Conservation (phyloP, 2,113 vertebrate species). For the Triplophysa tibetana region DNA sequence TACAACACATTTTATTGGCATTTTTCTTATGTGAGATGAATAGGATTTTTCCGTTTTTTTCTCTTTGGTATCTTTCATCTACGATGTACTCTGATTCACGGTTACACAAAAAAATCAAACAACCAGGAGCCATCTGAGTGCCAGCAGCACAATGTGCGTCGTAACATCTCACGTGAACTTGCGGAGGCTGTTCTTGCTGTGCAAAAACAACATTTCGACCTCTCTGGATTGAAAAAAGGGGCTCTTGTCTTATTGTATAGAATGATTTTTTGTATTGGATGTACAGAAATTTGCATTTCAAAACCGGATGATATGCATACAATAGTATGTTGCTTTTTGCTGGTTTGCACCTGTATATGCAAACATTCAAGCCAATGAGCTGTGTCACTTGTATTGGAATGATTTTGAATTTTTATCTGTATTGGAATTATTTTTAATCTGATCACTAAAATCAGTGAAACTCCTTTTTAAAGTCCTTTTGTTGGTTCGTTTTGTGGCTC, state of each 20-base stretch:
- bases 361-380: slow-evolving; percentile 63
- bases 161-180: slow-evolving; percentile 33
- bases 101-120: slow-evolving; percentile 64
- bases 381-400: slow-evolving; percentile 64
- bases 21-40: slow-evolving; percentile 17
- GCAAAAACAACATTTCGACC: slow-evolving; percentile 57
- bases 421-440: slow-evolving; percentile 70
- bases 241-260: slow-evolving; percentile 49
- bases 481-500: slow-evolving; percentile 8
- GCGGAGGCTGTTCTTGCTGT: slow-evolving; percentile 54
- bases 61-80: slow-evolving; percentile 13
- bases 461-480: background rate
- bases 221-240: slow-evolving; percentile 47
- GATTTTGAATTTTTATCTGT: slow-evolving; percentile 69
- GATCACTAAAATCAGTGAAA: slow-evolving; percentile 64
- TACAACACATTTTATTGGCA: slow-evolving; percentile 17
- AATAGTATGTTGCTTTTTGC: slow-evolving; percentile 23
- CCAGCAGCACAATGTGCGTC: slow-evolving; percentile 30
- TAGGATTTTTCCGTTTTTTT: background rate
- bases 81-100: slow-evolving; percentile 3
- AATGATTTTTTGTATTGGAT: slow-evolving; percentile 61
- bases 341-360: slow-evolving; percentile 53
- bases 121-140: background rate
- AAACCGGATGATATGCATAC: slow-evolving; percentile 46
- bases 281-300: slow-evolving; percentile 62